phyloP scores from a whole-genome alignment of 1,140 invertebrate species.

The Eueides isabella region DNA sequence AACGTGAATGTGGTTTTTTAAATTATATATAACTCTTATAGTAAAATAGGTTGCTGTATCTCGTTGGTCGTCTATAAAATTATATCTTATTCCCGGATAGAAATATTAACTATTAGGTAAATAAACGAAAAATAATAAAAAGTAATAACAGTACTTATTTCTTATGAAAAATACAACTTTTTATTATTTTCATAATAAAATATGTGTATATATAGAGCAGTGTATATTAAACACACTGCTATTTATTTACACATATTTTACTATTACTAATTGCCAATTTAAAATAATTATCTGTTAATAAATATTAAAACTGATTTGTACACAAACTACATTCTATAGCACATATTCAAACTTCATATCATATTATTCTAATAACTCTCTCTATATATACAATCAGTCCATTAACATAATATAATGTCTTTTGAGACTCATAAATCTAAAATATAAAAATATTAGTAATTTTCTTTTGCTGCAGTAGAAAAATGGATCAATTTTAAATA shows the following conservation, averaged over 20 bases:
- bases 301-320: slow-evolving; percentile 13
- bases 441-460: background rate
- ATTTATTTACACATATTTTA: background rate
- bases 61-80: no score
- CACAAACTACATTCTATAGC: background rate
- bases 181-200: no score
- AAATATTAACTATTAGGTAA: no score
- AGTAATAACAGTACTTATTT: no score
- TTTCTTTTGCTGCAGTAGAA: background rate
- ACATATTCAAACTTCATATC: background rate
- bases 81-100: no score
- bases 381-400: slow-evolving; percentile 17
- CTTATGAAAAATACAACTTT: no score
- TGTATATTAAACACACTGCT: no score
- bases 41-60: no score
- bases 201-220: no score
- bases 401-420: slow-evolving; percentile 26
- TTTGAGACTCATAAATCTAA: slow-evolving; percentile 19
- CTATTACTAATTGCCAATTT: background rate
- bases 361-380: background rate
- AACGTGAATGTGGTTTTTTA: no score
- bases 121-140: no score
- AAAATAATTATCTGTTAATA: background rate
- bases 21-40: no score
- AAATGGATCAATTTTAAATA: background rate